Percentiles rank a stretch among this genome's conserved stretches.
Evolutionary conservation across 2,888 invertebrate species (phyloP).

Genomic region (Epirrita christyi): DNA sequence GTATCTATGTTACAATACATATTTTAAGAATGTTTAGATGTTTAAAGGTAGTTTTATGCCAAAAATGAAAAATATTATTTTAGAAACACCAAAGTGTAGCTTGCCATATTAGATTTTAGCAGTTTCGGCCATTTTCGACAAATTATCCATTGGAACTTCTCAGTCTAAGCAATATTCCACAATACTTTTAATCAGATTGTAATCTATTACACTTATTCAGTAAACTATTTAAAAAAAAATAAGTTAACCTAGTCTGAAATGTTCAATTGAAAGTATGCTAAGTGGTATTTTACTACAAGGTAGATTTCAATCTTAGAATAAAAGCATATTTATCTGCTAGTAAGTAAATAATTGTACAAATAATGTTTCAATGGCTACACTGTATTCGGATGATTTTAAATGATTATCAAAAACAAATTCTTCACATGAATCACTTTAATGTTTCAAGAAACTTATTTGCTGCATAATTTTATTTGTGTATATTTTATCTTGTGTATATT

Average conservation of each 20-base stretch:
- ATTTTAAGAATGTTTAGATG: conserved; percentile 6
- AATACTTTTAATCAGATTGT: not conserved
- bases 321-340: not conserved
- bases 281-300: not conserved
- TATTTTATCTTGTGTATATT: conserved; percentile 22
- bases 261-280: not conserved
- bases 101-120: conserved; percentile 80
- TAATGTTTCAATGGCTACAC: not conserved
- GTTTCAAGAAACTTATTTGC: too few relatives aligned
- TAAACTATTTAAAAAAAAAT: not conserved
- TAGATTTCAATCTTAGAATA: not conserved
- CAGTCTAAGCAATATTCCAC: not conserved
- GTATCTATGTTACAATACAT: conserved; percentile 3
- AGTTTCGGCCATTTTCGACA: conserved; percentile 55
- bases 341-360: not conserved
- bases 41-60: conserved; percentile 30
- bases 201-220: too few relatives aligned
- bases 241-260: not conserved
- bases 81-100: conserved; percentile 80
- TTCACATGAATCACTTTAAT: not conserved
- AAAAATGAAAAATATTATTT: conserved; percentile 38
- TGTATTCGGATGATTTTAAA: not conserved
- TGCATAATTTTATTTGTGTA: too few relatives aligned
- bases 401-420: not conserved
- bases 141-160: conserved; percentile 11